Conservation (phyloP, 2,888 invertebrate genomes). For the Vesta saturnalis region DNA sequence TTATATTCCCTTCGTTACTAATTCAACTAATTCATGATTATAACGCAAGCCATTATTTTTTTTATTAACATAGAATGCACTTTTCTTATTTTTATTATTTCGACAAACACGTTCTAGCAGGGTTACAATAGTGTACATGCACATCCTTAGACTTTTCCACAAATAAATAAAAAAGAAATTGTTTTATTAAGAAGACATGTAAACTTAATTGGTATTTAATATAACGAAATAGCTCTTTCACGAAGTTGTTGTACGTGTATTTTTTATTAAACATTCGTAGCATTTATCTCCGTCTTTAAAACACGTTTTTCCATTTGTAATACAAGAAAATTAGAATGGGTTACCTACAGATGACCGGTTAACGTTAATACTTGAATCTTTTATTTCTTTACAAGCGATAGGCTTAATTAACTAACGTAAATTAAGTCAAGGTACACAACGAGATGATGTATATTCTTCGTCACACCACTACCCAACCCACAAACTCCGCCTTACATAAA, state of each 20-base stretch:
- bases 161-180: slow-evolving; percentile 16
- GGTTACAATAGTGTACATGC: background rate
- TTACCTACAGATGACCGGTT: background rate
- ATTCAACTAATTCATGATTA: slow-evolving; percentile 24
- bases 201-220: slow-evolving; percentile 50
- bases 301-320: slow-evolving; percentile 3
- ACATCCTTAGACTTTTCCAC: background rate
- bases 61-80: slow-evolving; percentile 44
- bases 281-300: background rate
- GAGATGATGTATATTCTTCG: slow-evolving; percentile 44
- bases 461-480: slow-evolving; percentile 43
- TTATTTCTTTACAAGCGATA: slow-evolving; percentile 21
- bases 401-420: slow-evolving; percentile 46
- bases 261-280: slow-evolving; percentile 4
- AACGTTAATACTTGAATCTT: slow-evolving; percentile 3
- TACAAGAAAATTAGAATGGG: slow-evolving; percentile 2
- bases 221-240: slow-evolving; percentile 47
- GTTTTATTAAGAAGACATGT: slow-evolving; percentile 47
- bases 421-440: slow-evolving; percentile 39
- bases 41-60: slow-evolving; percentile 45
- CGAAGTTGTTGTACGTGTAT: slow-evolving; percentile 13
- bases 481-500: slow-evolving; percentile 47
- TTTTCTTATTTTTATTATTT: slow-evolving; percentile 19
- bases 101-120: background rate
- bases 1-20: slow-evolving; percentile 7